A percentile compares a stretch with the other conserved stretches of the same genome.
Conservation (phyloP, 2,888 invertebrate genomes). For the Mylabris sibirica region DNA sequence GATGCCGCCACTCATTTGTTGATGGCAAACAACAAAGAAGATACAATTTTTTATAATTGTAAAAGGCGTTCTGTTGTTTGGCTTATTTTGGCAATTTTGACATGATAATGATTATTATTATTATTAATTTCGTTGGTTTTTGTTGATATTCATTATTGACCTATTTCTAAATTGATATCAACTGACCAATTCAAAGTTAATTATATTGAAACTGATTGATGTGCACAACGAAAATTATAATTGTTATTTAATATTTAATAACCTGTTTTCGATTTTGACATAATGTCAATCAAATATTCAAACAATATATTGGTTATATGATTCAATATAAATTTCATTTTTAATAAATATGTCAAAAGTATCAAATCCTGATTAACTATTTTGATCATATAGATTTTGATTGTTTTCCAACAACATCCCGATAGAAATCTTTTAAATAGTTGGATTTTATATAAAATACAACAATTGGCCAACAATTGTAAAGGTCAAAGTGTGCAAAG, state of each 20-base stretch:
- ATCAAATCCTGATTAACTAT: not conserved
- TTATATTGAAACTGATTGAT: slow-evolving; percentile 40
- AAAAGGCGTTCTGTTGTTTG: too few relatives aligned
- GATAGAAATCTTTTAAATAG: not conserved
- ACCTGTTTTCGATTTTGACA: slow-evolving; percentile 48
- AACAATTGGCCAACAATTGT: not conserved
- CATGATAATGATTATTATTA: not conserved
- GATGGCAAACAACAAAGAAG: not conserved
- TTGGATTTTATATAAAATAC: not conserved
- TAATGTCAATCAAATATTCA: slow-evolving; percentile 50
- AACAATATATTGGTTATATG: slow-evolving; percentile 36
- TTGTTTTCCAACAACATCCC: not conserved
- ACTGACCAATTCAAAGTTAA: slow-evolving; percentile 29
- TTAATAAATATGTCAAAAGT: slow-evolving; percentile 35
- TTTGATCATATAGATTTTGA: not conserved
- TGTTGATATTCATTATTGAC: not conserved
- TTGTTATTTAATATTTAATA: slow-evolving; percentile 56
- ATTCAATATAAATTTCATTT: slow-evolving; percentile 43
- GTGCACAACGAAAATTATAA: slow-evolving; percentile 53
- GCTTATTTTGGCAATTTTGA: not conserved
- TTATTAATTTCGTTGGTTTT: not conserved
- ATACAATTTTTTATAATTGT: not conserved
- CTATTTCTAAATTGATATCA: not conserved
- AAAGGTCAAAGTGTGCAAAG: slow-evolving; percentile 12
- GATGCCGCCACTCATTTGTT: not conserved